Percentiles rank a stretch among this genome's conserved stretches.
Evolutionary conservation across 2,888 invertebrate genomes (phyloP).

Genomic region (Drosophila gaucha): DNA sequence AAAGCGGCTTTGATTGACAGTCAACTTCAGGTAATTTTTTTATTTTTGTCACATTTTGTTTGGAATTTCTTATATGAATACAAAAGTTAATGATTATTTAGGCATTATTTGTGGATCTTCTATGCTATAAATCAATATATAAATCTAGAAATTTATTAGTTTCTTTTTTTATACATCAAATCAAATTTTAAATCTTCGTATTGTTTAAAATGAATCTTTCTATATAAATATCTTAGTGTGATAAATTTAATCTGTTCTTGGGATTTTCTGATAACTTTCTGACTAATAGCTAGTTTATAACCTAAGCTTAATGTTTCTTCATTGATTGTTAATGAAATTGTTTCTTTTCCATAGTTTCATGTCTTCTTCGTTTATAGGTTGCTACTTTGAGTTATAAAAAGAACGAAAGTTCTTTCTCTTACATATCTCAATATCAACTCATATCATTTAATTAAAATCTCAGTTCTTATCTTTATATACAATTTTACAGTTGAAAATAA

Average conservation of each 20-base stretch:
- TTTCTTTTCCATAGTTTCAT: not conserved
- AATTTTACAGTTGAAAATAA: not conserved
- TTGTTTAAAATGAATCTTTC: not conserved
- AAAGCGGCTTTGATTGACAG: constrained; percentile 39
- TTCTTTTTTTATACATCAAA: too few relatives aligned
- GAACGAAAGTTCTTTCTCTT: constrained; percentile 5
- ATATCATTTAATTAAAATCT: constrained; percentile 27
- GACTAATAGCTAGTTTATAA: too few relatives aligned
- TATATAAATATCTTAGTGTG: not conserved
- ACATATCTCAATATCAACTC: not conserved
- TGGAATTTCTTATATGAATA: not conserved
- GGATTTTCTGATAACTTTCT: not conserved
- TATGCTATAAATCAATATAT: not conserved
- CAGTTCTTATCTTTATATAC: not conserved
- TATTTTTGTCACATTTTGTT: constrained; percentile 18
- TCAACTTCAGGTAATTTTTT: constrained; percentile 6
- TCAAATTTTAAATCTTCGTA: too few relatives aligned
- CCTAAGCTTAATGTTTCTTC: too few relatives aligned
- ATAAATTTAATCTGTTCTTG: not conserved
- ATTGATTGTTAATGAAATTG: not conserved
- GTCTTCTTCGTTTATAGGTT: not conserved
- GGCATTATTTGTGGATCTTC: not conserved
- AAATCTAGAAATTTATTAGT: not conserved
- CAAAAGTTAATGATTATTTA: not conserved
- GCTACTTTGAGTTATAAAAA: too few relatives aligned